These are phyloP conservation scores for Asbolus verrucosus DNA, from an alignment of 1,140 invertebrate species.

Conservation along the genomic window DNA sequence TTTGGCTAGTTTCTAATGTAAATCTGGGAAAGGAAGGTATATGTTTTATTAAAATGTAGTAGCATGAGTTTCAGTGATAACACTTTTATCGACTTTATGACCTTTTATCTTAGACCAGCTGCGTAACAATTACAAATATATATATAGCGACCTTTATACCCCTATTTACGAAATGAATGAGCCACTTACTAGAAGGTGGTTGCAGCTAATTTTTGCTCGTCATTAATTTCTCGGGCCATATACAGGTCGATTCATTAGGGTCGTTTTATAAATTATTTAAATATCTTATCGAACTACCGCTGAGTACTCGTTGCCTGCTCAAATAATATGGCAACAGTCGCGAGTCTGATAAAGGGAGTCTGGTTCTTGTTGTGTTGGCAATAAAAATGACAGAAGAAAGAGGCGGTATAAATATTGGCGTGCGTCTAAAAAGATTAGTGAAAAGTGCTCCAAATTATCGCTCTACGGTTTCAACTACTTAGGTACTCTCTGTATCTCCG, in stretches of 20 bases:
- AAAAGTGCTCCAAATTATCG: constrained; percentile 36
- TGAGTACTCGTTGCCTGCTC: neutral
- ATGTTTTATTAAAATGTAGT: neutral
- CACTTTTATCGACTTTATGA: constrained; percentile 25
- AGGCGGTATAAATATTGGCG: constrained; percentile 43
- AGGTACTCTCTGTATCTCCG: constrained; percentile 5
- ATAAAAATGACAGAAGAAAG: constrained; percentile 46
- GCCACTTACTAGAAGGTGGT: constrained; percentile 5
- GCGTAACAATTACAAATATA: constrained; percentile 32
- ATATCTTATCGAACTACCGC: constrained; percentile 1
- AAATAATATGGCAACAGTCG: constrained; percentile 28
- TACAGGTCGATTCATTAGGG: constrained; percentile 2
- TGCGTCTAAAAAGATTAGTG: constrained; percentile 39
- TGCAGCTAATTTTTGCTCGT: constrained; percentile 8
- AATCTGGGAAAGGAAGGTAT: neutral
- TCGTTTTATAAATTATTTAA: constrained; percentile 20
- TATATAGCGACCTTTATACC: constrained; percentile 27
- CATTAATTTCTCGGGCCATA: neutral
- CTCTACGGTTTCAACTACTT: constrained; percentile 17
- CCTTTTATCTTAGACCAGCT: constrained; percentile 35
- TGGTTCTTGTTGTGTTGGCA: constrained; percentile 41
- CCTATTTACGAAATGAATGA: constrained; percentile 24
- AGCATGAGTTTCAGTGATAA: constrained; percentile 12
- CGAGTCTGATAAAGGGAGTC: constrained; percentile 26
- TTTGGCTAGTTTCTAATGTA: constrained; percentile 8